Evolutionary conservation across 2,888 invertebrate genomes (phyloP), one percentile per base, ranked within the genome.

Genomic region (Troides helena): DNA sequence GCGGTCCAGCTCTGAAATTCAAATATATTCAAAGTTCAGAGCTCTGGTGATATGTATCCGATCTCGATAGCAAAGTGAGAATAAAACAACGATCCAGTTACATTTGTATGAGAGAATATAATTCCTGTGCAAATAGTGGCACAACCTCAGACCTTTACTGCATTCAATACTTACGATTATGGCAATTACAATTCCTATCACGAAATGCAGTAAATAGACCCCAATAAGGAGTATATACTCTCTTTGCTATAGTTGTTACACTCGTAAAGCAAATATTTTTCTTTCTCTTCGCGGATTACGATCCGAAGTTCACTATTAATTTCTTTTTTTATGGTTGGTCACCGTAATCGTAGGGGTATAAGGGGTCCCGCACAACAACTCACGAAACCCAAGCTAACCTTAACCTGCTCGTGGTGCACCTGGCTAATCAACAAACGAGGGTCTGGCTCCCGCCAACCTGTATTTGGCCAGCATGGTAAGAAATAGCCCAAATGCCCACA

Each of bases 21-120:
- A 73, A 73, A 73, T 72, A 71, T 70, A 72, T 73, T 73, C 62
- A 72, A 73, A 69, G 72, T 72, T 72, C 72, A 69, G 60, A 70
- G 62, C 71, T 66, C 68, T 67, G 65, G 68, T 71, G 72, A 68
- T 71, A 68, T 56, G 59, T 71, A 72, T 69, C 67, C 65, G 66
- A 71, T 73, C 69, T 65, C 62, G 72, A 72, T 72, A 72, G 62
- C 68, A 53, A 66, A 68, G 70, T 69, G 68, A 60, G 67, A 64
- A 70, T 70, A 67, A 67, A 70, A 67, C 67, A 67, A 70, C 63
- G 67, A 60, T 67, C 67, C 70, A 60, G 66, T 71, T 73, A 73
- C 71, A 70, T 72, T 72, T 71, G 70, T 72, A 66, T 64, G 70
- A 63, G 63, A 46, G 50, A 53, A 63, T 67, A 67, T 70, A 70